phyloP scores from a whole-genome alignment of 2,888 invertebrate species.

The Agrotis puta region DNA sequence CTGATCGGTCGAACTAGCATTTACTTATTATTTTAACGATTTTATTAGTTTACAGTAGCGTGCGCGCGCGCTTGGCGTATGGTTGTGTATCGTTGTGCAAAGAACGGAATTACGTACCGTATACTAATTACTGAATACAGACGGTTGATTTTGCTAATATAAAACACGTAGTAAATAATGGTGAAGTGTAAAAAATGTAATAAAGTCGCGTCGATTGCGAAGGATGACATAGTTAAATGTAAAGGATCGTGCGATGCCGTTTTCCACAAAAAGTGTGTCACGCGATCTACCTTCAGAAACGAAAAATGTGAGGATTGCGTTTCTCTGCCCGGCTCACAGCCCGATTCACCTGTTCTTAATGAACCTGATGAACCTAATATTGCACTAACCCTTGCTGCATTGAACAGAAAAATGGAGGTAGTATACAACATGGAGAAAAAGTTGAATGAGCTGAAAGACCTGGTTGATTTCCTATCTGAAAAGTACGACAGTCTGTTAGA shows the following conservation, averaged over 20 bases:
- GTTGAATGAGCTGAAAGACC: not conserved
- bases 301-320: constrained; percentile 8
- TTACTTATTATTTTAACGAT: too few relatives aligned
- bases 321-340: not conserved
- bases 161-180: constrained; percentile 7
- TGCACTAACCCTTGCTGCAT: too few relatives aligned
- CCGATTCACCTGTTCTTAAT: not conserved
- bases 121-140: too few relatives aligned
- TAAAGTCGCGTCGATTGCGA: constrained; percentile 5
- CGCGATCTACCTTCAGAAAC: constrained; percentile 3
- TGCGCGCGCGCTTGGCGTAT: not conserved
- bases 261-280: constrained; percentile 22
- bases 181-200: constrained; percentile 21
- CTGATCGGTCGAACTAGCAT: too few relatives aligned
- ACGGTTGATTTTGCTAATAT: not conserved
- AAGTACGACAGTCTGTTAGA: constrained; percentile 26
- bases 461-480: constrained; percentile 35
- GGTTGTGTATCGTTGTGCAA: not conserved
- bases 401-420: not conserved
- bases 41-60: too few relatives aligned
- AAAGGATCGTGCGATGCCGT: constrained; percentile 18
- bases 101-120: not conserved
- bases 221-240: constrained; percentile 16
- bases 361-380: too few relatives aligned
- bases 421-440: not conserved